Percentiles rank a stretch among this genome's conserved stretches.
These are phyloP conservation scores for Cyclopterus lumpus DNA, from an alignment of 2,797 vertebrate genomes.

Conservation along the genomic window DNA sequence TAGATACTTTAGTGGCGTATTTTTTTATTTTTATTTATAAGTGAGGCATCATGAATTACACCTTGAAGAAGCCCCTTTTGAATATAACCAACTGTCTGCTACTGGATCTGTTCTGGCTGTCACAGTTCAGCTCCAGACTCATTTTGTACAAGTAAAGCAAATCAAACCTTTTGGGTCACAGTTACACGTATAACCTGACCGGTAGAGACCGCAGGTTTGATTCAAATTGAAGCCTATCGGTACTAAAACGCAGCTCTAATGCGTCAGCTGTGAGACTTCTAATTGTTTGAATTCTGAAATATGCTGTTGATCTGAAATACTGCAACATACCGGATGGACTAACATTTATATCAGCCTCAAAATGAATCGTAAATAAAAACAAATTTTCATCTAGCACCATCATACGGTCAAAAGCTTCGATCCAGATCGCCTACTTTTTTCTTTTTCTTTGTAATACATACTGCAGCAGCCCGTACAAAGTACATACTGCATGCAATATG, in stretches of 20 bases:
- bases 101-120: not conserved
- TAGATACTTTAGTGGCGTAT: constrained; percentile 3
- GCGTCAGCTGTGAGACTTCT: not conserved
- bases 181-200: not conserved
- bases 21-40: not conserved
- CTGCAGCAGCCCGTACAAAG: too few relatives aligned
- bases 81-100: not conserved
- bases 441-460: too few relatives aligned
- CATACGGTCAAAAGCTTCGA: too few relatives aligned
- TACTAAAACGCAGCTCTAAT: not conserved
- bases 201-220: not conserved
- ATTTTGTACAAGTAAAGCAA: not conserved
- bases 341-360: too few relatives aligned
- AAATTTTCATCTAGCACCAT: too few relatives aligned
- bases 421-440: too few relatives aligned
- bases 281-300: not conserved
- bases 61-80: not conserved
- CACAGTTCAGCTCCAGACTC: not conserved
- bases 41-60: not conserved
- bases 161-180: not conserved
- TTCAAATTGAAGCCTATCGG: not conserved
- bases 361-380: too few relatives aligned
- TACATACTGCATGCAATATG: too few relatives aligned
- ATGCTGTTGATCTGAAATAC: too few relatives aligned
- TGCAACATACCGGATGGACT: too few relatives aligned